Conservation (phyloP, 1,140 invertebrate genomes). For the Drosophila mayri region DNA sequence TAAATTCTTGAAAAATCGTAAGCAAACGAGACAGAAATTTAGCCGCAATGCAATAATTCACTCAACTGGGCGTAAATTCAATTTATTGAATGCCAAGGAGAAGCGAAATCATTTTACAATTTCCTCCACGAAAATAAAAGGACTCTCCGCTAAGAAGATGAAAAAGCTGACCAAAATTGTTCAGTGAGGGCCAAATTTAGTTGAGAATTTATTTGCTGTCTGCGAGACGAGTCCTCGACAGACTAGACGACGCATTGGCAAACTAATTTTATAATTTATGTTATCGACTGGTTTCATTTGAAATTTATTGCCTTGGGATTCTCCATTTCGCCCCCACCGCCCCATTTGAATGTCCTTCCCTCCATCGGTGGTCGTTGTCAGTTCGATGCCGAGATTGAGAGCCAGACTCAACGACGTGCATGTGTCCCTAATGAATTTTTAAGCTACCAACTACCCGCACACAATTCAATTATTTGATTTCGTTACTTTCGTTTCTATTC, state of each 20-base stretch:
- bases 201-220: conserved; percentile 51
- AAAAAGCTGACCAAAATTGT: conserved; percentile 25
- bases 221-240: conserved; percentile 23
- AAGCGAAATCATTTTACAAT: conserved; percentile 46
- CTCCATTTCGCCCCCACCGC: neutral
- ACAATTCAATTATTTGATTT: conserved; percentile 68
- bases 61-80: conserved; percentile 46
- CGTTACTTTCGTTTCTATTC: conserved; percentile 32
- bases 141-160: neutral
- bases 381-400: conserved; percentile 33
- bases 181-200: conserved; percentile 29
- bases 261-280: conserved; percentile 70
- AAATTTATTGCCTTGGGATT: conserved; percentile 50
- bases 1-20: neutral
- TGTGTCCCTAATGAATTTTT: conserved; percentile 62
- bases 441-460: conserved; percentile 51
- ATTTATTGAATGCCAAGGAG: conserved; percentile 50
- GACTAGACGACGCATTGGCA: conserved; percentile 40
- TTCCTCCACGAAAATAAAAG: conserved; percentile 7
- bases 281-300: conserved; percentile 59
- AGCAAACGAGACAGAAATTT: conserved; percentile 6
- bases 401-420: conserved; percentile 32
- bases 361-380: conserved; percentile 8
- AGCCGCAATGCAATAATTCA: conserved; percentile 39
- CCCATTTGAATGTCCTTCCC: conserved; percentile 24